Evolutionary conservation across 2,888 invertebrate genomes (phyloP), one percentile per base, ranked within the genome.

Genomic region (Lepidochitona cinerea): DNA sequence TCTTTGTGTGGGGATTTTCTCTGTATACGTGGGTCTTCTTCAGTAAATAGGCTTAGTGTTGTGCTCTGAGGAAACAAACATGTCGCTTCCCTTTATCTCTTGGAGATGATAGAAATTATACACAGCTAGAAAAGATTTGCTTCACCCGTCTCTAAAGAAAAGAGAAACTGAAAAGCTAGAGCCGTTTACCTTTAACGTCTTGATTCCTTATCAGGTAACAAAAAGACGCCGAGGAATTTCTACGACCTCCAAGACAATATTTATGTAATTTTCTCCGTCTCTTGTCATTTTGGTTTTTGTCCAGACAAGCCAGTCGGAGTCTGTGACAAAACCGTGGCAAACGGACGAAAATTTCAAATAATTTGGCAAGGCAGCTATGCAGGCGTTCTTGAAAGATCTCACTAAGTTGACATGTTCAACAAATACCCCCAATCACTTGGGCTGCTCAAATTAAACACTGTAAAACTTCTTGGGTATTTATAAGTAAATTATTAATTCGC

Each of bases 401-500:
- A 23, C 12, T 14, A 14, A 29, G 18, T 32, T 4, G 59, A 32
- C 59, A 59, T 59, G 59, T 59, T 29, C 12, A 59, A 59, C 59
- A 59, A 59, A 59, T 26, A 59, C 1, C 7, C 23, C 18, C 29
- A 32, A 59, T 59, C 32, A 29, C 29, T 32, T 14, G 18, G 14
- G 59, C n/a, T 59, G 29, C 29, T 59, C 59, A 29, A 59, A 59
- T 29, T 29, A 59, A 59, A 59, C 59, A 59, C 23, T 4, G 26
- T 32, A 14, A 59, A 59, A 59, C 29, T 23, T 59, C 29, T 14
- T 14, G 59, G 59, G 59, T 26, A 59, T 59, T 59, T 59, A 59
- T 59, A 59, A 59, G 59, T 59, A 59, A 59, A 59, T 59, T 59
- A 59, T 59, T 59, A 59, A 59, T 59, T 59, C 59, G 32, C 26